Conservation (phyloP, 92 coral and sea anemone species). For the Scolanthus callimorphus region DNA sequence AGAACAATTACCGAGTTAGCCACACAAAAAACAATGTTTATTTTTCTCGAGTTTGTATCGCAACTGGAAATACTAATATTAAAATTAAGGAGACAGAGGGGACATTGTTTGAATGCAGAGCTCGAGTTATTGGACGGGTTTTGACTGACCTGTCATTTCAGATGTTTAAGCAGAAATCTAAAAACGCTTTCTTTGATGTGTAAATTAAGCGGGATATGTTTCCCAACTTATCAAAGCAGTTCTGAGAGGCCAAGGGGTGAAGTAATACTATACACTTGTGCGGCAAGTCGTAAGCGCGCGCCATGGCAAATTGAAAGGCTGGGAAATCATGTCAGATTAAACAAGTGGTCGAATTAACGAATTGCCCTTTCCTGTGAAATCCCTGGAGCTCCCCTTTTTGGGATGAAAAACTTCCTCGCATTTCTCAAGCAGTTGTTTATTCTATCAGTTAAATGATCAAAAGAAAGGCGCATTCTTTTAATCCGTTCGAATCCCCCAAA, state of each 20-base stretch:
- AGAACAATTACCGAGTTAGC: constrained; percentile 23
- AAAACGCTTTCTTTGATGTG: constrained; percentile 23
- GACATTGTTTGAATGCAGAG: no score
- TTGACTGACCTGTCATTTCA: constrained; percentile 1
- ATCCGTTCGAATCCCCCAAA: constrained; percentile 2
- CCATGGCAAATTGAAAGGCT: neutral
- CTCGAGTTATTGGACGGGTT: neutral
- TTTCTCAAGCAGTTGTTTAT: constrained; percentile 17
- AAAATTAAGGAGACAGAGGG: constrained; percentile 15
- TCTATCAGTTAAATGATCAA: constrained; percentile 22
- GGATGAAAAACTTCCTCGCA: constrained; percentile 1
- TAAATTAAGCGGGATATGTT: constrained; percentile 1
- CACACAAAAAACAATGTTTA: constrained; percentile 16
- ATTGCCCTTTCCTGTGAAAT: neutral
- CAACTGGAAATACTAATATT: constrained; percentile 27
- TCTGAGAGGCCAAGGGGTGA: neutral
- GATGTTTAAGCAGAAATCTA: neutral
- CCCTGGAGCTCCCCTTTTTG: neutral
- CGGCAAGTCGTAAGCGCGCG: neutral
- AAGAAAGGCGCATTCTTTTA: constrained; percentile 17
- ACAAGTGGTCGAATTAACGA: neutral
- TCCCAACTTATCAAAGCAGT: neutral
- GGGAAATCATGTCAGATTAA: neutral
- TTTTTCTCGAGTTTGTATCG: constrained; percentile 23
- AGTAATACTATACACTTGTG: neutral